Evolutionary conservation across 2,888 invertebrate species (phyloP), one percentile per base, ranked within the genome.

Genomic region (Salticus scenicus): DNA sequence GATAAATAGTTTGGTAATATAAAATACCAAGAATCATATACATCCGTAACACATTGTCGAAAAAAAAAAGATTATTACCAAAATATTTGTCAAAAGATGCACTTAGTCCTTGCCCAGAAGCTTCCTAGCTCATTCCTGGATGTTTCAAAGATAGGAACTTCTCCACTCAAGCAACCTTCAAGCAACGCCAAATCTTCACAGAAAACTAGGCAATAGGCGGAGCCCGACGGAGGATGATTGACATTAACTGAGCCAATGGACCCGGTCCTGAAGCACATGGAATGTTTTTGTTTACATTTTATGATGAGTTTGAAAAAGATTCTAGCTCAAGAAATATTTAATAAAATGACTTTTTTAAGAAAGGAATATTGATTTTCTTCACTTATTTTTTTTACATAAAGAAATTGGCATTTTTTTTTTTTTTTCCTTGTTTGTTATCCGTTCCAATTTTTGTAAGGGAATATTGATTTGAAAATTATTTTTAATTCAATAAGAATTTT

Each of bases 261-360:
- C 14, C 20, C 7, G 33, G 12, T 37, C 8, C 20, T 2, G 7
- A 57, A 51, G 41, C 73, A 84, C 77, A 84, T 67, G 63, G 67
- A 66, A 66, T 31, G 27, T 73, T 81, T 79, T 84, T 84, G 83
- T 84, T 84, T 84, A 84, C 83, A 73, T 72, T 84, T 57, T 67
- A 31, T n/a, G n/a, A n/a, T n/a, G n/a, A n/a, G n/a, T 27, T 20
- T 7, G 24, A 30, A n/a, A n/a, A n/a, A n/a, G n/a, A n/a, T n/a
- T n/a, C n/a, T n/a, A n/a, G n/a, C n/a, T n/a, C n/a, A n/a, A n/a
- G n/a, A n/a, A n/a, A n/a, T n/a, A n/a, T n/a, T n/a, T n/a, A n/a
- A n/a, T n/a, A n/a, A n/a, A n/a, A n/a, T n/a, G n/a, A n/a, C n/a
- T n/a, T n/a, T n/a, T n/a, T n/a, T n/a, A n/a, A n/a, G n/a, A n/a